Evolutionary conservation across 2,888 invertebrate species (phyloP).

Genomic region (Rotaria socialis): DNA sequence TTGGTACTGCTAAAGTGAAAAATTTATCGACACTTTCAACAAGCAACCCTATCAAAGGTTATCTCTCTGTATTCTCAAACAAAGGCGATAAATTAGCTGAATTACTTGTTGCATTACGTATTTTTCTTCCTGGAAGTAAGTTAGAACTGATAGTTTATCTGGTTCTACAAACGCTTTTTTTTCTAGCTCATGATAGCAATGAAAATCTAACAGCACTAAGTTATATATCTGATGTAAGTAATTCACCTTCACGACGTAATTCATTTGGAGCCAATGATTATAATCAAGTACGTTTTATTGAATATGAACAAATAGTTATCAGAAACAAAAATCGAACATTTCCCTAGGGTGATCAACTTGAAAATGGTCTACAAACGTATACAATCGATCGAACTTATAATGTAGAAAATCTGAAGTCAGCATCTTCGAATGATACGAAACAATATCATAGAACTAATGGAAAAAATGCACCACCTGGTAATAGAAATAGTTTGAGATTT

Average conservation of each 20-base stretch:
- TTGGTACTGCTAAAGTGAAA: not conserved
- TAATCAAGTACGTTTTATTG: not conserved
- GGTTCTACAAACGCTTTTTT: not conserved
- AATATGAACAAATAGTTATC: not conserved
- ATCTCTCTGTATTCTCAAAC: not conserved
- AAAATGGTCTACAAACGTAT: not conserved
- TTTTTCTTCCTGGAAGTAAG: slow-evolving; percentile 27
- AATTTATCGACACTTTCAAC: not conserved
- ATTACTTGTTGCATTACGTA: not conserved
- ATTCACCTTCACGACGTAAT: not conserved
- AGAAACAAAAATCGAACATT: not conserved
- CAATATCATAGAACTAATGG: not conserved
- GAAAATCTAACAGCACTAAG: not conserved
- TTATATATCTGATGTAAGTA: not conserved
- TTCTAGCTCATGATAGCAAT: slow-evolving; percentile 12
- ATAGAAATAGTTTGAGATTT: not conserved
- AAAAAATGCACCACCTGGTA: slow-evolving; percentile 19
- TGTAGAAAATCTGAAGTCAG: not conserved
- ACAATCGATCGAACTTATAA: not conserved
- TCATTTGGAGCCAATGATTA: not conserved
- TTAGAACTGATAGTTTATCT: not conserved
- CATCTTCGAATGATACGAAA: not conserved
- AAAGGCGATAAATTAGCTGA: slow-evolving; percentile 24
- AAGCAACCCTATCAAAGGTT: slow-evolving; percentile 10
- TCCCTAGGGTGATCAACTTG: not conserved